phyloP scores from a whole-genome alignment of 2,797 vertebrate genomes.

The Malurus splendens region DNA sequence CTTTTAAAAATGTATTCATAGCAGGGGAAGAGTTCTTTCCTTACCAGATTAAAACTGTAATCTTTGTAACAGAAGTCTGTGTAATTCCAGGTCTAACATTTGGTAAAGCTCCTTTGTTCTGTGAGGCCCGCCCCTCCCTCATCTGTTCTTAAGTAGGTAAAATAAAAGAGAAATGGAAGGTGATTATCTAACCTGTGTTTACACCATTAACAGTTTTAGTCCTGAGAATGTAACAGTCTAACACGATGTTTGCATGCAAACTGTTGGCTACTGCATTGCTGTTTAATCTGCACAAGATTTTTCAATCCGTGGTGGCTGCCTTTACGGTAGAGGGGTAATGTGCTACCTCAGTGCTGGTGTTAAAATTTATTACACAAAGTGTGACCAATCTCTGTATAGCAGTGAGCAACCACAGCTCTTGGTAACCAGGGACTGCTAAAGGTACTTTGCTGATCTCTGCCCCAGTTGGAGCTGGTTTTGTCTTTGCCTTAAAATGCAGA shows the following conservation, averaged over 20 bases:
- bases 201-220: slow-evolving; percentile 16
- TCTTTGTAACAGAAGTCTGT: not conserved
- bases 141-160: not conserved
- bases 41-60: not conserved
- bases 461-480: not conserved
- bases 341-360: not conserved
- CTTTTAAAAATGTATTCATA: not conserved
- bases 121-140: not conserved
- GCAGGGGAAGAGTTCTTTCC: not conserved
- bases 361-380: not conserved
- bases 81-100: not conserved
- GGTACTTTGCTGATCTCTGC: not conserved
- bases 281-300: not conserved
- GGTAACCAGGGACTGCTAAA: not conserved
- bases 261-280: slow-evolving; percentile 29
- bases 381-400: not conserved
- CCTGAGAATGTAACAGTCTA: slow-evolving; percentile 41
- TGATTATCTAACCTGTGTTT: not conserved
- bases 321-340: not conserved
- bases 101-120: slow-evolving; percentile 8
- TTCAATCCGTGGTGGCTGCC: not conserved
- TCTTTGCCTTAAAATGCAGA: slow-evolving; percentile 29
- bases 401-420: not conserved
- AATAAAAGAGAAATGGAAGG: not conserved
- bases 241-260: slow-evolving; percentile 35